A percentile compares a stretch with the other conserved stretches of the same genome.
phyloP scores from a whole-genome alignment of 1,140 invertebrate species.

The Caenorhabditis elegans region DNA sequence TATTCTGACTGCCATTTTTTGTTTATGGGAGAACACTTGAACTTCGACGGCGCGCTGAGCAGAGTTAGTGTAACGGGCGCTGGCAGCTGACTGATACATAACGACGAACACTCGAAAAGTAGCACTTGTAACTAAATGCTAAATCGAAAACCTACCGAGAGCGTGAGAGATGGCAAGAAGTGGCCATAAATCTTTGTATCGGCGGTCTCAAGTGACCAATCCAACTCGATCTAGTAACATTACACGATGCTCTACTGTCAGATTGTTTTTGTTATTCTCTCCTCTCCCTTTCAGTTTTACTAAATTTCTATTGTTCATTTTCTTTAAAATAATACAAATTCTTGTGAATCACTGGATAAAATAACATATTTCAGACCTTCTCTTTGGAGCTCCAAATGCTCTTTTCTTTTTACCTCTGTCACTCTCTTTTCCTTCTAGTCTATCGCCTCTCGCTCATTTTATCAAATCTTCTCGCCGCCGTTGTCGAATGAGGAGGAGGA shows the following conservation, averaged over 20 bases:
- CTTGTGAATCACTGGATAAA: background rate
- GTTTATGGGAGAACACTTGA: constrained; percentile 16
- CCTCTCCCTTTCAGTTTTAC: background rate
- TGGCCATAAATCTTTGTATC: constrained; percentile 4
- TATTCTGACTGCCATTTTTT: background rate
- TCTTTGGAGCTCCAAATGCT: background rate
- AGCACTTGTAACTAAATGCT: background rate
- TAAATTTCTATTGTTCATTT: background rate
- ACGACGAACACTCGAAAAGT: constrained; percentile 15
- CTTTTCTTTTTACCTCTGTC: background rate
- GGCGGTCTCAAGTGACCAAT: constrained; percentile 15
- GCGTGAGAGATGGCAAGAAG: background rate
- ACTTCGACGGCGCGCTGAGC: background rate
- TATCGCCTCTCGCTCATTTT: background rate
- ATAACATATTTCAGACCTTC: background rate
- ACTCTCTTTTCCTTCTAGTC: background rate
- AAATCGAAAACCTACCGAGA: background rate
- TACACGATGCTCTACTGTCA: background rate
- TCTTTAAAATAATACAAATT: background rate
- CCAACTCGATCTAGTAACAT: background rate
- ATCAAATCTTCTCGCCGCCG: constrained; percentile 23
- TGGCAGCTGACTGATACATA: constrained; percentile 20
- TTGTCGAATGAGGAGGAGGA: constrained; percentile 10
- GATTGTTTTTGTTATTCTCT: background rate
- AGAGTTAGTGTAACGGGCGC: background rate